These are phyloP conservation scores for Asarcornis scutulata DNA, from an alignment of 2,113 vertebrate species.

Conservation along the genomic window DNA sequence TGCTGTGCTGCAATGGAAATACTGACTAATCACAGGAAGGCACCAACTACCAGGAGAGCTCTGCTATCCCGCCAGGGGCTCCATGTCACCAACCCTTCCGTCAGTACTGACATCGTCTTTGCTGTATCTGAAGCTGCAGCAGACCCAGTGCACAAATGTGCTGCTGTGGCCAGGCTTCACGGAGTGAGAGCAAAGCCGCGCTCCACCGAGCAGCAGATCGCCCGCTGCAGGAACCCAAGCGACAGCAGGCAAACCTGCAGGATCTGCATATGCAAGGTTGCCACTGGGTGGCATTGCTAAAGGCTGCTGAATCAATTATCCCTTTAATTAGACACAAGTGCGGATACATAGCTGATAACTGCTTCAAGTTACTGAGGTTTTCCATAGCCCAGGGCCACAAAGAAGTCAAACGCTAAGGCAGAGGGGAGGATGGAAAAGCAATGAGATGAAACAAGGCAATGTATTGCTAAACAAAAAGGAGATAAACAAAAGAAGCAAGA, in stretches of 20 bases:
- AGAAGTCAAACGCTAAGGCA: neutral
- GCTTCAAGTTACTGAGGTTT: neutral
- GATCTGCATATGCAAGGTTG: neutral
- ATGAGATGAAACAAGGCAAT: neutral
- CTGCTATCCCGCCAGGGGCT: neutral
- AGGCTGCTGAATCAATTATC: neutral
- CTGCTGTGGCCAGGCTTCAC: accelerated
- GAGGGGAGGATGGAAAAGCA: neutral
- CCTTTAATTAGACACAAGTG: neutral
- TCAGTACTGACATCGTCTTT: neutral
- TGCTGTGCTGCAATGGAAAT: neutral
- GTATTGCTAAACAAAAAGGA: neutral
- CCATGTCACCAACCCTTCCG: neutral
- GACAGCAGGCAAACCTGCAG: neutral
- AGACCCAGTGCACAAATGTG: accelerated
- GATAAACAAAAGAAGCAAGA: neutral
- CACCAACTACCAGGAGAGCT: neutral
- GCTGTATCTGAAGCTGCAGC: neutral
- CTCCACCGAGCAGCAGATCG: neutral
- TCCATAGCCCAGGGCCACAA: neutral
- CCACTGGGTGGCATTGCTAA: slow-evolving; percentile 52
- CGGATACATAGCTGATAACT: neutral
- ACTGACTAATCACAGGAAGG: accelerated
- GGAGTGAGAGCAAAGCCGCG: accelerated
- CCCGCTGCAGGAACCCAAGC: neutral